Evolutionary conservation across 2,113 vertebrate species (phyloP), one percentile per base, ranked within the genome.

Genomic region (Anas platyrhynchos): DNA sequence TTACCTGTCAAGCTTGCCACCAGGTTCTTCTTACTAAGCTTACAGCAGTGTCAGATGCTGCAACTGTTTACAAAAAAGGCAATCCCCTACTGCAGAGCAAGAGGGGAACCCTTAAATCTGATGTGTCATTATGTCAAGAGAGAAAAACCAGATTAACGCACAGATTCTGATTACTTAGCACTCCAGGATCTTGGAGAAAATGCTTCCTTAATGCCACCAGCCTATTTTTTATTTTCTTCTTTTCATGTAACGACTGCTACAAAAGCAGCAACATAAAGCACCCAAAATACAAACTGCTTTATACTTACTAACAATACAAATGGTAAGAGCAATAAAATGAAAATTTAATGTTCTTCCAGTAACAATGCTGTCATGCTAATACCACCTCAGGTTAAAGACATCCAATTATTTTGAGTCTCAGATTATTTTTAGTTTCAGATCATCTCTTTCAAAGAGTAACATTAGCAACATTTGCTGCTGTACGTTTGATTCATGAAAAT

Each of bases 371-470:
- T 25, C 50, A 25, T 25, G 22, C 50, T 52, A 25, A 25, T 25
- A 52, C 12, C 13, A 52, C 50, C 23, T 52, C 50, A 52, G 50
- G 50, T 52, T 25, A 26, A 26, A 89, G 83, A 68, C 76, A 91
- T 44, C 62, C 76, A 90, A 81, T 72, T 77, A 90, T 78, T 96
- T 94, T 90, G 65, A 16, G 69, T 81, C 86, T 84, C 71, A 91
- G 54, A 94, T 80, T 73, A 84, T 44, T 96, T 94, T 90, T 65
- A 20, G 69, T 81, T 86, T 84, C 71, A 93, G 54, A 94, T 80
- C 80, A 84, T 41, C 73, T 88, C 90, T 91, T 93, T 72, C 13
- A 48, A 73, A 88, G 69, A 93, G 46, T 38, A 69, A 87, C 77
- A 56, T 34, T 23, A 85, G 75, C 73, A 66, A 56, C 5, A 0